Evolutionary conservation across 1,140 invertebrate species (phyloP), one percentile per base, ranked within the genome.

Genomic region (Cyclargus thomasi): DNA sequence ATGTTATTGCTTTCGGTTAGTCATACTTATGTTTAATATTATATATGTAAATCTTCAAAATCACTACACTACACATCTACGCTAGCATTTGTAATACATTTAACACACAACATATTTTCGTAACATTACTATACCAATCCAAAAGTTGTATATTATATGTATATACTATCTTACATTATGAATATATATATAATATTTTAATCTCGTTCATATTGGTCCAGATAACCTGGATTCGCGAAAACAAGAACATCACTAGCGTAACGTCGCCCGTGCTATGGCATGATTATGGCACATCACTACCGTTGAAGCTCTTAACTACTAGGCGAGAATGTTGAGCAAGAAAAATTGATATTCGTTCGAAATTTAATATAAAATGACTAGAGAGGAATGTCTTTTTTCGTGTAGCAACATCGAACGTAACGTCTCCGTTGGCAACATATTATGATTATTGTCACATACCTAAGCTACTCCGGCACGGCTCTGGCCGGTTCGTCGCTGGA

Each of bases 21-120:
- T 86, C 74, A 82, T 86, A 86, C 83, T 85, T 86, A 85, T 64
- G 65, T 74, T 73, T 73, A 72, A 78, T 82, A 80, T 80, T 70
- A 81, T 83, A 85, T 85, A 90, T 87, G 84, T 89, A 89, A 88
- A 90, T 86, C 76, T 85, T 90, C 87, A 88, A 90, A 90, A 90
- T 88, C 75, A 77, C 87, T 90, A 90, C 83, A 74, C 87, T 88
- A 90, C 85, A 67, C 63, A 71, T 79, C 85, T 90, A 90, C 82
- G 81, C 87, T 88, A 88, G 87, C 87, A 80, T 85, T 74, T 79
- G 85, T 80, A 82, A 80, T 85, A 85, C 82, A 76, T 84, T 80
- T 81, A 82, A 88, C 84, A 88, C 82, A 88, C 85, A 86, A 86
- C 83, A 80, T 89, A 80, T 75, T 76, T 78, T 74, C 77, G 77